These are phyloP conservation scores for Drosophila sucinea DNA, from an alignment of 1,140 invertebrate species.

Conservation along the genomic window DNA sequence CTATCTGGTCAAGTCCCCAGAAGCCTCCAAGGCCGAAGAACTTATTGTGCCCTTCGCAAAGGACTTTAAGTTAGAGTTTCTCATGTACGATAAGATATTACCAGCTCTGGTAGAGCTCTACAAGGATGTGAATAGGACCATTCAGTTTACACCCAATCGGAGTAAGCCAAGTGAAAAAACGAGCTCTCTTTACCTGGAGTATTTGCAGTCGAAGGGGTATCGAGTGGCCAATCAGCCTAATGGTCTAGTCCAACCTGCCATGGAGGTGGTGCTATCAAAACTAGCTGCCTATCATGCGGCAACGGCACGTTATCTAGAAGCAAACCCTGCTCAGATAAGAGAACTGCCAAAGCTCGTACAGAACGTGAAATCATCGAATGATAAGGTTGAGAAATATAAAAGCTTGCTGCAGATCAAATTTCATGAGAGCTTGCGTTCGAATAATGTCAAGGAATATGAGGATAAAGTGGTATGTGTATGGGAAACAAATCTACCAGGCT, in stretches of 20 bases:
- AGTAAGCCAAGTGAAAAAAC: background rate
- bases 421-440: conserved; percentile 57
- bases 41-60: conserved; percentile 28
- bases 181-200: conserved; percentile 39
- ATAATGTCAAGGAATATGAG: conserved; percentile 46
- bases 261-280: conserved; percentile 83
- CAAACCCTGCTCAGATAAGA: conserved; percentile 26
- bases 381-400: conserved; percentile 15
- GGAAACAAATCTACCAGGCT: too few species aligned
- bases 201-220: conserved; percentile 52
- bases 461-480: conserved; percentile 63
- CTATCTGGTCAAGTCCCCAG: conserved; percentile 51
- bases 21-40: background rate
- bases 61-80: conserved; percentile 35
- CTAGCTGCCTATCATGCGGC: conserved; percentile 85
- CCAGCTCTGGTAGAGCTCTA: conserved; percentile 47
- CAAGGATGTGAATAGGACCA: conserved; percentile 10
- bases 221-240: conserved; percentile 38
- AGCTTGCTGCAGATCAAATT: conserved; percentile 44
- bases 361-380: background rate
- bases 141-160: conserved; percentile 27
- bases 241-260: conserved; percentile 84
- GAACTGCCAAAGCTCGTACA: conserved; percentile 36
- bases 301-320: conserved; percentile 75
- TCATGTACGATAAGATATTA: conserved; percentile 47